These are phyloP conservation scores for Trematomus bernacchii DNA, from an alignment of 2,797 vertebrate species.

Conservation along the genomic window DNA sequence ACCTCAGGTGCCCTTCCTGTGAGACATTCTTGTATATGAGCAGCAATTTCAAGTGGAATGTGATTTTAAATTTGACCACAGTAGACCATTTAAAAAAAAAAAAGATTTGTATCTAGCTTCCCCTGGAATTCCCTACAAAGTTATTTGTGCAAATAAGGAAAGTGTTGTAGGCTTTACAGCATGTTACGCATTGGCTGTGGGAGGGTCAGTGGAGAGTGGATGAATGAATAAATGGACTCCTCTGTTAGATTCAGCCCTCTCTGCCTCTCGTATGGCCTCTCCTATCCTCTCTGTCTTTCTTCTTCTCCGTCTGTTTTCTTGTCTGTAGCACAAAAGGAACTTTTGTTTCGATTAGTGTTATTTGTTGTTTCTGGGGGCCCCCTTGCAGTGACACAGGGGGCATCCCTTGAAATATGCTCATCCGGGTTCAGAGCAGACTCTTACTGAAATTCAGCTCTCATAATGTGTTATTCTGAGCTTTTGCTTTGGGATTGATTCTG, in stretches of 20 bases:
- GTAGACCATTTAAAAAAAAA: neutral
- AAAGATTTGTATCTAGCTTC: neutral
- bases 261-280: neutral
- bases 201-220: conserved; percentile 10
- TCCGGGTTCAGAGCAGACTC: conserved; percentile 53
- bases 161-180: neutral
- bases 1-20: neutral
- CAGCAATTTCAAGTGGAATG: conserved; percentile 14
- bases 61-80: conserved; percentile 8
- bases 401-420: conserved; percentile 44
- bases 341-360: conserved; percentile 49
- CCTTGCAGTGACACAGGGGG: conserved; percentile 53
- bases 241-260: conserved; percentile 23
- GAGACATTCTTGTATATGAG: neutral
- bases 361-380: conserved; percentile 71
- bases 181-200: conserved; percentile 11
- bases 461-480: conserved; percentile 38
- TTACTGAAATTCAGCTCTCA: conserved; percentile 46
- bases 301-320: conserved; percentile 12
- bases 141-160: neutral
- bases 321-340: conserved; percentile 57
- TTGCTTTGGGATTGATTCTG: conserved; percentile 6
- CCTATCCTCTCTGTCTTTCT: conserved; percentile 1
- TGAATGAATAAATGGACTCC: conserved; percentile 29
- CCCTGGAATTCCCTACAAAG: conserved; percentile 4